Percentiles rank a stretch among this genome's conserved stretches.
These are phyloP conservation scores for Aphidoletes aphidimyza DNA, from an alignment of 2,888 invertebrate genomes.

Conservation along the genomic window DNA sequence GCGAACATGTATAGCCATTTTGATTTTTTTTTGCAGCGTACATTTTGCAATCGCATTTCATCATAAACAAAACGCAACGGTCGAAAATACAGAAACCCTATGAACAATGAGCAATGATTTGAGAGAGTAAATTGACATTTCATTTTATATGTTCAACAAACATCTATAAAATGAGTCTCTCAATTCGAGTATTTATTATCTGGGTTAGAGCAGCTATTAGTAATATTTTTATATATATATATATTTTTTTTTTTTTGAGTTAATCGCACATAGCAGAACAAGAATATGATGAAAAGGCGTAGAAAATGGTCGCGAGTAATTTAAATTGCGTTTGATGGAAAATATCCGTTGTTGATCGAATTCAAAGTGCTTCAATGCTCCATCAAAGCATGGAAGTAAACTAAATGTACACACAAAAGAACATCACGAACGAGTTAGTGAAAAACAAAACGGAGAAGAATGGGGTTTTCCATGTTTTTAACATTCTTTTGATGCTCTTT, in stretches of 20 bases:
- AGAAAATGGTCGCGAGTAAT: too few species aligned
- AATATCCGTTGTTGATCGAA: neutral
- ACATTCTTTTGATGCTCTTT: neutral
- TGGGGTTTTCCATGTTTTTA: neutral
- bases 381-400: neutral
- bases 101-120: constrained; percentile 43
- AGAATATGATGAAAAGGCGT: too few species aligned
- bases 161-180: too few species aligned
- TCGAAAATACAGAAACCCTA: constrained; percentile 11
- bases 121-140: constrained; percentile 24
- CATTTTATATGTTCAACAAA: neutral
- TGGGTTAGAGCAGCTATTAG: constrained; percentile 27
- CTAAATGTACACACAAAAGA: neutral
- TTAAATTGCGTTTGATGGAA: neutral
- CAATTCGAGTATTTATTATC: neutral
- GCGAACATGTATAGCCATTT: constrained; percentile 10
- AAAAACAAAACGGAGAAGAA: neutral
- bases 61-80: too few species aligned
- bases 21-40: constrained; percentile 11
- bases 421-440: neutral
- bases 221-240: too few species aligned
- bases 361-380: neutral
- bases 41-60: neutral
- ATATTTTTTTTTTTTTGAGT: too few species aligned
- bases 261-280: too few species aligned